Percentiles rank a stretch among this genome's conserved stretches.
These are phyloP conservation scores for Parazoanthus darwini DNA, from an alignment of 92 coral and sea anemone genomes.

Conservation along the genomic window DNA sequence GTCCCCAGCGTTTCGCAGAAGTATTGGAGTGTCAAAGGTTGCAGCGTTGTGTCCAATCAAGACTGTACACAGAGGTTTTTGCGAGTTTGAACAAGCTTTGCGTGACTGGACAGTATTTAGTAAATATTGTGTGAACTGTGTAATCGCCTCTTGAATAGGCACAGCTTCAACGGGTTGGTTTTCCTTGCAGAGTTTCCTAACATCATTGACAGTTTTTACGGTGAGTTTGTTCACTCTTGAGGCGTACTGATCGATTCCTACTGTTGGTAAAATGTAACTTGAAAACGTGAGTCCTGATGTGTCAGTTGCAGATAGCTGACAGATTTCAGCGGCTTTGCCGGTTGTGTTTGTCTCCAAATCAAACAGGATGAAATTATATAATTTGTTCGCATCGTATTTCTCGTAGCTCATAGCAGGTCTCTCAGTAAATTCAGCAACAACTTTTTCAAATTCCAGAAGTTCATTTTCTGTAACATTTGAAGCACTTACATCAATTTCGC, in stretches of 20 bases:
- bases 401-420: conserved; percentile 34
- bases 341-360: conserved; percentile 61
- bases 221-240: conserved; percentile 36
- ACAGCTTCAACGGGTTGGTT: background rate
- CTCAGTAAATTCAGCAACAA: conserved; percentile 32
- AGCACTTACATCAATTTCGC: conserved; percentile 1
- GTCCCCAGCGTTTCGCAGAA: conserved; percentile 53
- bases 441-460: conserved; percentile 43
- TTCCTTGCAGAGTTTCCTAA: background rate
- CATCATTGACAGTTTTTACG: conserved; percentile 12
- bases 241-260: background rate
- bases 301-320: conserved; percentile 43
- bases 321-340: conserved; percentile 55
- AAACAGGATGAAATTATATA: conserved; percentile 53
- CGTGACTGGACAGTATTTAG: no score
- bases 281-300: conserved; percentile 34
- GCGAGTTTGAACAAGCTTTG: background rate
- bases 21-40: conserved; percentile 52
- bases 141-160: background rate
- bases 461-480: conserved; percentile 27
- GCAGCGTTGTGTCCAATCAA: conserved; percentile 55
- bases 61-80: conserved; percentile 13
- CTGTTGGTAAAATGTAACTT: conserved; percentile 3
- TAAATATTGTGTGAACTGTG: no score
- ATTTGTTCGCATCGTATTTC: conserved; percentile 28